A percentile compares a stretch with the other conserved stretches of the same genome.
phyloP scores from a whole-genome alignment of 92 coral and sea anemone genomes.

The Zoanthus sociatus region DNA sequence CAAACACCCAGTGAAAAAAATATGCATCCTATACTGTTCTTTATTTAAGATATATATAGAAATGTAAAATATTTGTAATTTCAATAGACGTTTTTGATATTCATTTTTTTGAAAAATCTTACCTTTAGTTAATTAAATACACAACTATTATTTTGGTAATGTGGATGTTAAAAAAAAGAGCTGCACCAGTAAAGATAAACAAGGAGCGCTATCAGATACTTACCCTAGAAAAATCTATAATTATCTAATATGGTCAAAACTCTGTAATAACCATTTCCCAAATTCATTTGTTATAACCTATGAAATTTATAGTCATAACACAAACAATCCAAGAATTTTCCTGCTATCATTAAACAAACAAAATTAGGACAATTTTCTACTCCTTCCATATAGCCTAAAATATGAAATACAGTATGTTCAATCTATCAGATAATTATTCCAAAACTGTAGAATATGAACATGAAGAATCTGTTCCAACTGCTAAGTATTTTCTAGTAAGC shows the following conservation, averaged over 20 bases:
- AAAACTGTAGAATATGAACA: background rate
- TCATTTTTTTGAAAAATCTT: too few relatives aligned
- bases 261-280: background rate
- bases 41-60: too few relatives aligned
- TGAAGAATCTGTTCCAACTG: background rate
- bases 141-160: background rate
- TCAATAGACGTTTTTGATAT: too few relatives aligned
- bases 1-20: too few relatives aligned
- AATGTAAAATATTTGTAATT: too few relatives aligned
- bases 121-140: background rate
- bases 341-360: background rate
- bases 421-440: background rate
- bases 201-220: background rate
- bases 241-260: background rate
- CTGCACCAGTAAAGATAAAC: background rate
- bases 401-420: conserved; percentile 4
- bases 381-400: background rate
- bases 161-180: background rate
- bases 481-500: conserved; percentile 34
- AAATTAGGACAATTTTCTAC: background rate
- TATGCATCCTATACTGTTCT: too few relatives aligned
- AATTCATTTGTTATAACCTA: background rate
- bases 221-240: background rate
- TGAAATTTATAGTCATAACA: background rate
- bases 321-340: background rate